These are phyloP conservation scores for Rhagoletis zephyria DNA, from an alignment of 1,140 invertebrate species.

Conservation along the genomic window DNA sequence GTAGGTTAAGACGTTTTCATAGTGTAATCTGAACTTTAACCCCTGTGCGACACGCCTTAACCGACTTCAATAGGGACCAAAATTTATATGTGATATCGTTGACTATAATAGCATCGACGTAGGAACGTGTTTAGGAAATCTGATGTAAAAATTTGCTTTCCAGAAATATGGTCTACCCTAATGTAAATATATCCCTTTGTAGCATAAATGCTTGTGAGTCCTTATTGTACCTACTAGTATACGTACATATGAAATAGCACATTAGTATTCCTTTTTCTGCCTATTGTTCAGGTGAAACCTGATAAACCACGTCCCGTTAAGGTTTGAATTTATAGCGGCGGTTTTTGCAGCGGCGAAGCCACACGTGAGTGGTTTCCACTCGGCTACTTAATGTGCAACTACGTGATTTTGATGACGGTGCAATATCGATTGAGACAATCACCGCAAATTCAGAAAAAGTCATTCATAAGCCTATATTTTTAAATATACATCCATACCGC, in stretches of 20 bases:
- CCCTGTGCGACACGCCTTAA: neutral
- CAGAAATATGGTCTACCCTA: too few species aligned
- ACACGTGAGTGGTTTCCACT: conserved; percentile 61
- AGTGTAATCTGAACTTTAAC: too few species aligned
- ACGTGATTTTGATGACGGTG: conserved; percentile 75
- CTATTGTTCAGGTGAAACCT: conserved; percentile 56
- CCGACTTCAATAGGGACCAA: too few species aligned
- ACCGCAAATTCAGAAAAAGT: neutral
- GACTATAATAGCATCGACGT: too few species aligned
- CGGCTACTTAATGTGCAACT: conserved; percentile 72
- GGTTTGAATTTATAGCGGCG: conserved; percentile 78
- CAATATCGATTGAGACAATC: conserved; percentile 75
- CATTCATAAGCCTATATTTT: neutral
- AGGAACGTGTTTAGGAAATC: too few species aligned
- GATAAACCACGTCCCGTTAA: conserved; percentile 74
- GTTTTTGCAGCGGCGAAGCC: conserved; percentile 71
- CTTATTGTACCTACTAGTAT: neutral
- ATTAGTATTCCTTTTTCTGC: neutral
- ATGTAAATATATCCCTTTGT: neutral
- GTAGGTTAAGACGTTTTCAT: too few species aligned
- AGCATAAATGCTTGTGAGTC: neutral
- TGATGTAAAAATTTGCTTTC: too few species aligned
- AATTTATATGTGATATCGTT: too few species aligned
- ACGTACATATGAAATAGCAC: neutral
- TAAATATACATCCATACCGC: neutral